Evolutionary conservation across 1,140 invertebrate genomes (phyloP).

Genomic region (Pygmarrhopalites habei): DNA sequence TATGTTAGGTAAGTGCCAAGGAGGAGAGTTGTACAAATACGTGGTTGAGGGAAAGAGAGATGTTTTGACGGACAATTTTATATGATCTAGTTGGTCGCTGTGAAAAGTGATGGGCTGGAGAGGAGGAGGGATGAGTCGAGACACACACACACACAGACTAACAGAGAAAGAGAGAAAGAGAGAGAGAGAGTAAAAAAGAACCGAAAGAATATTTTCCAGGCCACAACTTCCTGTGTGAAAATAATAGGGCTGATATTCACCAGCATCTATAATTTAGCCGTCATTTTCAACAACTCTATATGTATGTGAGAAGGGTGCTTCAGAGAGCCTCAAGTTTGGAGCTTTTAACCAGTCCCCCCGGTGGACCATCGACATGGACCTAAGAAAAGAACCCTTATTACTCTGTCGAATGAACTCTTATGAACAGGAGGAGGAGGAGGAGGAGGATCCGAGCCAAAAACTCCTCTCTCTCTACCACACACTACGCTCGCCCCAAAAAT

Average conservation of each 20-base stretch:
- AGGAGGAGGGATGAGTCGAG: not conserved
- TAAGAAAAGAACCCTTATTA: too few relatives aligned
- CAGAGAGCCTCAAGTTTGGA: not conserved
- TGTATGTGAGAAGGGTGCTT: constrained; percentile 31
- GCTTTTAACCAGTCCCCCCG: too few relatives aligned
- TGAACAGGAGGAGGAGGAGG: too few relatives aligned
- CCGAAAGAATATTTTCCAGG: constrained; percentile 15
- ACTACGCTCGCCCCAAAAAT: too few relatives aligned
- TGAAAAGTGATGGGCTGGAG: constrained; percentile 8
- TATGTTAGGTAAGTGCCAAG: too few relatives aligned
- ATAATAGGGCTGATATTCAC: constrained; percentile 35
- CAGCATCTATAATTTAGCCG: constrained; percentile 35
- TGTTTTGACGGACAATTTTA: not conserved
- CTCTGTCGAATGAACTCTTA: too few relatives aligned
- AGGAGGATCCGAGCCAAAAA: too few relatives aligned
- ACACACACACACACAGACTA: too few relatives aligned
- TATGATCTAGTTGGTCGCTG: not conserved
- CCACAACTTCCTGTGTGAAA: constrained; percentile 39
- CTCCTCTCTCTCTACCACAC: too few relatives aligned
- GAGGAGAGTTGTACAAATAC: too few relatives aligned
- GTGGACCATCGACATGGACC: too few relatives aligned
- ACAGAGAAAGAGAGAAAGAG: not conserved
- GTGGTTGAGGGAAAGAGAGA: constrained; percentile 1
- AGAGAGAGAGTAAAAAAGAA: constrained; percentile 8
- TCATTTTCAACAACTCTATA: constrained; percentile 25